phyloP scores from a whole-genome alignment of 1,140 invertebrate species.

The Phymorhynchus buccinoides region DNA sequence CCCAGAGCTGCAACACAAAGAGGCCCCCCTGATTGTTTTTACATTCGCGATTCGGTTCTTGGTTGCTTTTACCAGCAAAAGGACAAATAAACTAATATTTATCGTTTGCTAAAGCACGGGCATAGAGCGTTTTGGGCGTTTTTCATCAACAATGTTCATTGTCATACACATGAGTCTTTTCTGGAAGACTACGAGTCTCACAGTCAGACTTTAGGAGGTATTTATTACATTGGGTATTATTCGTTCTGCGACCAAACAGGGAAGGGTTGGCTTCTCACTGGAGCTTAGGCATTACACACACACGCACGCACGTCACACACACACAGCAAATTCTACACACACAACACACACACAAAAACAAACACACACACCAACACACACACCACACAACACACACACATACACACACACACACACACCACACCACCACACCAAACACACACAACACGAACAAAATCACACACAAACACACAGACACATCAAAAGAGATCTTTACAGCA shows the following conservation, averaged over 20 bases:
- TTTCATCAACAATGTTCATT: too few relatives aligned
- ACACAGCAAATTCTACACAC: not conserved
- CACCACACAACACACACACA: not conserved
- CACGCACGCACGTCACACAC: not conserved
- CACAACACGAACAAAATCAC: not conserved
- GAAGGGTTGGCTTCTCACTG: not conserved
- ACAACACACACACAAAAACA: not conserved
- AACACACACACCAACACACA: not conserved
- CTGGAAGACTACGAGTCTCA: too few relatives aligned
- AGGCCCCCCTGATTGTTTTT: too few relatives aligned
- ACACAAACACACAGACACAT: slow-evolving; percentile 3
- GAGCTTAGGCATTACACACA: not conserved
- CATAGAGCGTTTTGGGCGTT: too few relatives aligned
- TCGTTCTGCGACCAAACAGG: not conserved
- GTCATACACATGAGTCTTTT: too few relatives aligned
- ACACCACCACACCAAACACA: not conserved
- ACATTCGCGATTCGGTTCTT: too few relatives aligned
- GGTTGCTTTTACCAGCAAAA: too few relatives aligned
- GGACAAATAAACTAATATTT: not conserved
- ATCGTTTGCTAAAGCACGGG: not conserved
- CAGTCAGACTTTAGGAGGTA: too few relatives aligned
- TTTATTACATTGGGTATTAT: too few relatives aligned
- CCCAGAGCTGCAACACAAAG: slow-evolving; percentile 61
- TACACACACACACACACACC: not conserved
- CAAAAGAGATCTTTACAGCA: too few relatives aligned